Evolutionary conservation across 2,888 invertebrate species (phyloP), one percentile per base, ranked within the genome.

Genomic region (Troglohyphantes excavatus): DNA sequence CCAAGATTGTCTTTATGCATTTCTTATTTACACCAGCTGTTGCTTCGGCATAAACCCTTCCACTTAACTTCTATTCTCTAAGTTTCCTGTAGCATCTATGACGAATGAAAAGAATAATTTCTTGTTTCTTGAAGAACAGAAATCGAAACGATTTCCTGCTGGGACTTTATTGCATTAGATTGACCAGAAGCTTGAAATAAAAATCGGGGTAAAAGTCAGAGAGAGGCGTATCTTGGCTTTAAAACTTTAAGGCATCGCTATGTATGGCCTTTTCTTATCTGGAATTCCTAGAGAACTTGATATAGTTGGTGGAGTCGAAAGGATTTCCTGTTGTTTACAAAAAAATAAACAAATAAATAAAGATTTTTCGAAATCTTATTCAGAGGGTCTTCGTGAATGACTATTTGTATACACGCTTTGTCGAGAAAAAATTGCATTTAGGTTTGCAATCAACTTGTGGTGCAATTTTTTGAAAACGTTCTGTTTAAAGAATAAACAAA

Each of bases 61-160:
- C 53, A 65, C 76, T 29, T 39, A 23, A 46, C 59, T 72, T 53
- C 70, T 67, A 72, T n/a, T 70, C 17, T 84, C 59, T 39, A 59
- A 67, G 70, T 70, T 68, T 72, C 19, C 43, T 53, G 68, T 23
- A 19, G 59, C 13, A 75, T 68, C 67, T 23, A 68, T 68, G 85
- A 85, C 85, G 76, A 76, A 85, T 85, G 85, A 61, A 85, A 85
- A 76, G 85, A 68, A 85, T 85, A 85, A 85, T 61, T 76, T 76
- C 76, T 85, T 76, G 75, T 76, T 67, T 85, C 65, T 46, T 13
- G 63, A 27, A 83, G 73, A 82, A 73, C 83, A 76, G 68, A 85
- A 85, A 85, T 85, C 85, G 85, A 85, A 85, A 85, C 76, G 46
- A 67, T 76, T 76, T 85, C 67, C 76, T 19, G 76, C 67, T 53